Conservation (phyloP, 2,888 invertebrate genomes). For the Mythimna pallens region DNA sequence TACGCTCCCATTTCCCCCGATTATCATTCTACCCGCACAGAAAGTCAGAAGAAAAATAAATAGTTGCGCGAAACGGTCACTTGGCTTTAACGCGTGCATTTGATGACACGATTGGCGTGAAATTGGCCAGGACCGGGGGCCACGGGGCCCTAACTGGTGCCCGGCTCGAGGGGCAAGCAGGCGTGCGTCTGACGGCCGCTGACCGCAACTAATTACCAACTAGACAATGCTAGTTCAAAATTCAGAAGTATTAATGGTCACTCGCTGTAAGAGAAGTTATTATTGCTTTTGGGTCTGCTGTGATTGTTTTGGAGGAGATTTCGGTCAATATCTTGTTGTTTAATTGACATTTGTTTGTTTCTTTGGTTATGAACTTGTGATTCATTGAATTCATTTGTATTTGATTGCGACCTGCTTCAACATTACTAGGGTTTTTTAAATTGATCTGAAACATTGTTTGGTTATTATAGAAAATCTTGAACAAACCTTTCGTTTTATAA, state of each 20-base stretch:
- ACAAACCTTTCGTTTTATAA: too few relatives aligned
- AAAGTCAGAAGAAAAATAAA: conserved; percentile 60
- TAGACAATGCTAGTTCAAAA: conserved; percentile 67
- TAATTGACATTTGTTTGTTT: not conserved
- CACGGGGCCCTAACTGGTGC: conserved; percentile 35
- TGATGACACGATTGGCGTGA: conserved; percentile 87
- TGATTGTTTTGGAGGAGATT: conserved; percentile 12
- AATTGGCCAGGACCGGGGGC: conserved; percentile 78
- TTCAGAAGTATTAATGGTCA: conserved; percentile 62
- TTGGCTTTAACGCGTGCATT: conserved; percentile 76
- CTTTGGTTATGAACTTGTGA: too few relatives aligned
- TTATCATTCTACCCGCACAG: conserved; percentile 43
- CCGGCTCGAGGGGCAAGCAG: conserved; percentile 53
- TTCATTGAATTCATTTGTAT: not conserved
- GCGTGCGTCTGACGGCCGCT: conserved; percentile 76
- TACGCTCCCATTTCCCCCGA: conserved; percentile 21
- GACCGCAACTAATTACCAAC: conserved; percentile 70
- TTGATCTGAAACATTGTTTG: too few relatives aligned
- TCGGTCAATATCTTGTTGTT: not conserved
- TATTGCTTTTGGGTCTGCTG: conserved; percentile 31
- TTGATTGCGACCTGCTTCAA: not conserved
- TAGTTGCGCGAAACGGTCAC: conserved; percentile 68
- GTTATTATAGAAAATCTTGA: too few relatives aligned
- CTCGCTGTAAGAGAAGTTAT: conserved; percentile 33
- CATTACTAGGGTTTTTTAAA: not conserved